Base-by-base conservation (phyloP, 35 echinoderm and acorn worm species). In the Apostichopus japonicus region DNA sequence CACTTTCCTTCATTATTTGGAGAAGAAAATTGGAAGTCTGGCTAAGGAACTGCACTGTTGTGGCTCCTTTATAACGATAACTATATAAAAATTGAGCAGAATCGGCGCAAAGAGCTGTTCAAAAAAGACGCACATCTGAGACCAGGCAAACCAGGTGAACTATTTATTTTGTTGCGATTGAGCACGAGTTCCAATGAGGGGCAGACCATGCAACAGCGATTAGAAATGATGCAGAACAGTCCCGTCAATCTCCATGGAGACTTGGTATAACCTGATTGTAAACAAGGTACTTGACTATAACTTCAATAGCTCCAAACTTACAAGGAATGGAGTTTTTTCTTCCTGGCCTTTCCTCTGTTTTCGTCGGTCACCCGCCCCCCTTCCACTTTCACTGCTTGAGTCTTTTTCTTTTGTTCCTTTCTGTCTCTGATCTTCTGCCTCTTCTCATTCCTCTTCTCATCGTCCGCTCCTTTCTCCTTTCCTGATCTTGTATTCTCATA, bases 321-420 rank as follows among this genome's bases (percentile, higher is more conserved):
- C 95, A 90, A 88, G 90, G 93, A 90, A 78, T 44, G 90, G 54
- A 81, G 79, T 71, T 90, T 70, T 79, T 90, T 94, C 93, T 94
- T 94, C 25, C 77, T 94, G 63, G 65, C 92, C 71, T 93, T 86
- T 51, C 92, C 33, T 8, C 67, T 87, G 63, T 93, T 93, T 55
- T 94, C 93, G n/a, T 94, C 93, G 6, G 24, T 72, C 23, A 25
- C 54, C 55, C 92, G 84, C 24, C 90, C 90, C 24, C 90, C 90
- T n/a, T 82, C 90, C 23, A 87, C 63, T 92, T 95, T 93, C 86
- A 79, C 78, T 27, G 78, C 65, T 75, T 75, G 71, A 75, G 71
- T 75, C 54, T 94, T 94, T 72, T 97, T 97, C 78, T 61, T 86
- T 8, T 92, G 58, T 44, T 88, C 94, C 58, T 97, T 97, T 19